phyloP scores from a whole-genome alignment of 2,113 vertebrate genomes.

The Periophthalmus modestus region DNA sequence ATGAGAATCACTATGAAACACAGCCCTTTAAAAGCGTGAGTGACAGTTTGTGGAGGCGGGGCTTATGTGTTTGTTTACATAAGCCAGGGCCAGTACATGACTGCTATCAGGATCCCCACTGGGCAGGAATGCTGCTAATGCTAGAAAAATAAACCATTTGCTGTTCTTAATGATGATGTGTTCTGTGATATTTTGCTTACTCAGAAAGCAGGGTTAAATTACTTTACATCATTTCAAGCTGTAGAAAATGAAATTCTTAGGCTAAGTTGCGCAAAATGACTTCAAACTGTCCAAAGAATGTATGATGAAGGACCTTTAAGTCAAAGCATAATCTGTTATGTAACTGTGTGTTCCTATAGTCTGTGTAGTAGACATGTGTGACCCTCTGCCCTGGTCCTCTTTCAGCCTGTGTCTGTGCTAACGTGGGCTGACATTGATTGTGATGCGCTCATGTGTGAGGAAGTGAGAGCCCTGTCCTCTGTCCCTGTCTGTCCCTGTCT shows the following conservation, averaged over 20 bases:
- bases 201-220: neutral
- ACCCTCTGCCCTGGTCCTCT: neutral
- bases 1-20: no score
- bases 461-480: conserved; percentile 17
- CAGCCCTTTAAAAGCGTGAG: neutral
- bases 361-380: neutral
- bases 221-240: neutral
- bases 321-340: no score
- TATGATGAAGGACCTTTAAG: no score
- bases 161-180: neutral
- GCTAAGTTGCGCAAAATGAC: no score
- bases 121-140: neutral
- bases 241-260: no score
- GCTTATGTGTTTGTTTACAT: neutral
- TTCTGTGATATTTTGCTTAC: neutral
- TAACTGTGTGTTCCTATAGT: no score
- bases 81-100: neutral
- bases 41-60: neutral
- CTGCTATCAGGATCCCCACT: neutral
- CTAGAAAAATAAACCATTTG: neutral
- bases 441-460: neutral
- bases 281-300: no score
- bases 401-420: no score
- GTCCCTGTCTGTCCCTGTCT: conserved; percentile 1
- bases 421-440: neutral